Conservation (phyloP, 2,797 vertebrate species). For the Rhinogobio ventralis region DNA sequence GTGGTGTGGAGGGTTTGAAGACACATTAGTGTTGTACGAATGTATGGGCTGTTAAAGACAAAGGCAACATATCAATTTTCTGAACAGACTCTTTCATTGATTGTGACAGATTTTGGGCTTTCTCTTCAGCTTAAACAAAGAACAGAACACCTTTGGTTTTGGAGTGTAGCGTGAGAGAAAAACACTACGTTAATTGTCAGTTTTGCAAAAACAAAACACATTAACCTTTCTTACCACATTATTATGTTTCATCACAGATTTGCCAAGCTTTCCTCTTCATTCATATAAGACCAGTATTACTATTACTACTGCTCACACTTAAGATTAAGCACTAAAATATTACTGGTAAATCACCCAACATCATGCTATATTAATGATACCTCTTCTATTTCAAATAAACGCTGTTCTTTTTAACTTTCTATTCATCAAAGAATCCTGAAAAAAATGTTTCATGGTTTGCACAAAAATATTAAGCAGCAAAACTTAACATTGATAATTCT, state of each 20-base stretch:
- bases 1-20: conserved; percentile 18
- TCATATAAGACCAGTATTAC: neutral
- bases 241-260: conserved; percentile 6
- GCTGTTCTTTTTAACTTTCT: too few species aligned
- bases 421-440: too few species aligned
- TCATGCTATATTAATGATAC: neutral
- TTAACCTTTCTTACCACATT: conserved; percentile 30
- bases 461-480: neutral
- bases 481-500: neutral
- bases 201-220: conserved; percentile 35
- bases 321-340: neutral
- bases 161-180: conserved; percentile 16
- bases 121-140: conserved; percentile 43
- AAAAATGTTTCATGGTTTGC: neutral
- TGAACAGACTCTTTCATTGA: conserved; percentile 45
- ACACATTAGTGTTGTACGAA: conserved; percentile 36
- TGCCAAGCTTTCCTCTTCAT: conserved; percentile 7
- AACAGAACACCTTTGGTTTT: conserved; percentile 32
- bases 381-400: neutral
- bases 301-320: neutral
- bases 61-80: conserved; percentile 37
- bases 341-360: neutral
- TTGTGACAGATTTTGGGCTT: conserved; percentile 56
- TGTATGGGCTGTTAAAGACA: conserved; percentile 37
- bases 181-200: conserved; percentile 10